Evolutionary conservation across 2,888 invertebrate genomes (phyloP).

Genomic region (Agrenia bidenticulata): DNA sequence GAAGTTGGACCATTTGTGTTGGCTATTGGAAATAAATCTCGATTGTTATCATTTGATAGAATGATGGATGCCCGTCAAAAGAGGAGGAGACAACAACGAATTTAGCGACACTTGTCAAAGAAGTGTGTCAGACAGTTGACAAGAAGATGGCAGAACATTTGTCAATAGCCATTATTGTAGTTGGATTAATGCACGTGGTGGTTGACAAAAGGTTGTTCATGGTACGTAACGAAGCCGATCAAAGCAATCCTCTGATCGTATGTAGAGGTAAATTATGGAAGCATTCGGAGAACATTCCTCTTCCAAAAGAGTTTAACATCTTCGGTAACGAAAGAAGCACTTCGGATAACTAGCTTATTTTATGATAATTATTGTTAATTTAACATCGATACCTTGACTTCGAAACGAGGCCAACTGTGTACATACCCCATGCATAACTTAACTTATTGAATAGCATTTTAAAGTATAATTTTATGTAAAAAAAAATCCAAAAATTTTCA

Average conservation of each 20-base stretch:
- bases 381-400: too few species aligned
- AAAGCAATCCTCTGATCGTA: constrained; percentile 38
- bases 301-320: constrained; percentile 12
- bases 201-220: constrained; percentile 47
- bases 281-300: constrained; percentile 44
- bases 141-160: constrained; percentile 34
- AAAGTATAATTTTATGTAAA: too few species aligned
- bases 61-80: constrained; percentile 27
- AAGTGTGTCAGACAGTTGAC: constrained; percentile 29
- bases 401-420: too few species aligned
- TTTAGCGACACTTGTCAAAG: constrained; percentile 26
- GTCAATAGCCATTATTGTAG: constrained; percentile 42
- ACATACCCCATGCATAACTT: too few species aligned
- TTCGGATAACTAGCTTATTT: not conserved
- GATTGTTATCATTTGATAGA: constrained; percentile 16
- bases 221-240: constrained; percentile 19
- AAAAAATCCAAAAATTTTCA: too few species aligned
- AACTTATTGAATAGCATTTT: too few species aligned
- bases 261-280: constrained; percentile 41
- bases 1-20: too few species aligned
- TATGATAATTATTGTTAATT: not conserved
- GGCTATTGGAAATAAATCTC: not conserved
- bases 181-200: constrained; percentile 50
- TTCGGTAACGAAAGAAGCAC: not conserved
- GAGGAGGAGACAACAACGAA: constrained; percentile 35